These are phyloP conservation scores for Gallinago solitaria DNA, from an alignment of 2,797 vertebrate genomes.

Conservation along the genomic window DNA sequence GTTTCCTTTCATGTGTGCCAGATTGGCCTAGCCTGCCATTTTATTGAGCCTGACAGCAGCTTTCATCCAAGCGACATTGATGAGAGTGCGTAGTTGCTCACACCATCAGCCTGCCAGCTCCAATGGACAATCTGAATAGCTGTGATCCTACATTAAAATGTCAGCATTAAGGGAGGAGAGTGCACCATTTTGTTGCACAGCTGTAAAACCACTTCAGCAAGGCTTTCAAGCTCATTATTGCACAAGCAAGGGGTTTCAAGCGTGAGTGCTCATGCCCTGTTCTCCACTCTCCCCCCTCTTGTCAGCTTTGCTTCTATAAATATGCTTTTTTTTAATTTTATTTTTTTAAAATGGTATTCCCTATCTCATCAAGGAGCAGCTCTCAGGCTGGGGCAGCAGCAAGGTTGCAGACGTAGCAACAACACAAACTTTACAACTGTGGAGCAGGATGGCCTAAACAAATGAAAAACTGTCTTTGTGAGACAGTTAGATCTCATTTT, in stretches of 20 bases:
- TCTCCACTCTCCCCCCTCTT: conserved; percentile 5
- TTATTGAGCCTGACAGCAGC: conserved; percentile 72
- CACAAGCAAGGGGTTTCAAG: conserved; percentile 69
- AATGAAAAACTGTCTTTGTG: neutral
- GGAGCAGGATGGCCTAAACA: neutral
- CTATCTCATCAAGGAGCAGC: neutral
- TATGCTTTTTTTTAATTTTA: neutral
- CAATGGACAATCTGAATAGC: conserved; percentile 73
- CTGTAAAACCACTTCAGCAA: conserved; percentile 71
- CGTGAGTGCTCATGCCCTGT: conserved; percentile 65
- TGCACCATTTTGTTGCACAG: conserved; percentile 73
- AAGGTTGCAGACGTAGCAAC: neutral
- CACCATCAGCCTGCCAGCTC: conserved; percentile 73
- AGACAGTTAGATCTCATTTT: neutral
- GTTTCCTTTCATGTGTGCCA: conserved; percentile 72
- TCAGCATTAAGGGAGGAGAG: conserved; percentile 71
- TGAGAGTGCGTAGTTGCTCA: conserved; percentile 71
- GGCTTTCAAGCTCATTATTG: conserved; percentile 74
- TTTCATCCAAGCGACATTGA: conserved; percentile 72
- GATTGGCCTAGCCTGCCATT: conserved; percentile 70
- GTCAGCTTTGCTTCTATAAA: conserved; percentile 33
- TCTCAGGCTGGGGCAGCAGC: neutral
- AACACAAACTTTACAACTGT: neutral
- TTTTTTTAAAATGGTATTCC: neutral
- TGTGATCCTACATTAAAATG: conserved; percentile 73